Evolutionary conservation across 2,113 vertebrate species (phyloP).

Genomic region (Syngnathus scovelli): DNA sequence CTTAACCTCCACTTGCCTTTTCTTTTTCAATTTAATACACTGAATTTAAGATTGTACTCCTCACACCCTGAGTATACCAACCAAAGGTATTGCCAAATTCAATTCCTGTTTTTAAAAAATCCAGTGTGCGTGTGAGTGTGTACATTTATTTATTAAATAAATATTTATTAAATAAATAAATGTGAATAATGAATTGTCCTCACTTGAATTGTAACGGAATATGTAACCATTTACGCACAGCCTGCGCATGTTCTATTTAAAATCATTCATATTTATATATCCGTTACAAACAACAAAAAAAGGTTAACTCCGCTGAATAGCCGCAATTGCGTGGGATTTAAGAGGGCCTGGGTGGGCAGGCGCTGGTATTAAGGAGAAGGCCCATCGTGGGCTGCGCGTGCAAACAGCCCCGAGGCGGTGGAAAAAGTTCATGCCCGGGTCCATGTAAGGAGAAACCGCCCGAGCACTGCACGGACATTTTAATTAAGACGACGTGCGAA

Average conservation of each 20-base stretch:
- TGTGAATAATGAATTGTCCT: background rate
- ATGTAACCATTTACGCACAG: background rate
- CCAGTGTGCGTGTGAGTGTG: background rate
- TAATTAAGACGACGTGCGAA: conserved; percentile 68
- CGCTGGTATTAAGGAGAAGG: conserved; percentile 64
- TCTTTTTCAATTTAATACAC: background rate
- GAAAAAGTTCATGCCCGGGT: conserved; percentile 81
- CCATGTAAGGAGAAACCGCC: conserved; percentile 72
- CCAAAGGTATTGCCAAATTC: background rate
- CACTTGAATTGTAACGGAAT: background rate
- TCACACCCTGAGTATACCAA: background rate
- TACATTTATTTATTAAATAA: background rate
- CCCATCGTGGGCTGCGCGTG: conserved; percentile 59
- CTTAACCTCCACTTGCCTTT: background rate
- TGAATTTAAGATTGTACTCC: background rate
- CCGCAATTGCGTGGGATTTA: conserved; percentile 10
- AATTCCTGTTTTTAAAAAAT: background rate
- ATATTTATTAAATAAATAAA: background rate
- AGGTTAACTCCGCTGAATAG: background rate
- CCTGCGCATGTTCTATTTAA: no score
- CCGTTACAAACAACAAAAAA: background rate
- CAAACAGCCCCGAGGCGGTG: conserved; percentile 76
- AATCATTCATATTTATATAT: background rate
- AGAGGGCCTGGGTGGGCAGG: conserved; percentile 58
- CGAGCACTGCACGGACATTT: conserved; percentile 64